Conservation (phyloP, 2,113 vertebrate species). For the Puffinus mauretanicus region DNA sequence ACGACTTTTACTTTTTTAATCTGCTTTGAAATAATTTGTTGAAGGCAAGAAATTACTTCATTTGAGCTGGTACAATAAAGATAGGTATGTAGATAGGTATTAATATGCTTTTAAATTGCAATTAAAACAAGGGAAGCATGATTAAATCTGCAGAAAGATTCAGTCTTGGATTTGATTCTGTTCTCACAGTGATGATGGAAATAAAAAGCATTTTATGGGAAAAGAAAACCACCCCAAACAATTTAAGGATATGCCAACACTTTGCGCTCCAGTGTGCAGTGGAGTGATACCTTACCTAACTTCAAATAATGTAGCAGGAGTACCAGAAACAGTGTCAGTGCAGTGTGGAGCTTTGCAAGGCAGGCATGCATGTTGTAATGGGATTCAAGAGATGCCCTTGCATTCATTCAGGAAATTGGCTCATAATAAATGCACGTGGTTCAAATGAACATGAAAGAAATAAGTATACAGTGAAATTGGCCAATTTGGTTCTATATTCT, state of each 20-base stretch:
- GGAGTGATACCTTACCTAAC: background rate
- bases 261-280: background rate
- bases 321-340: background rate
- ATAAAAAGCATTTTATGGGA: background rate
- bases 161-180: background rate
- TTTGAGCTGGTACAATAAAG: background rate
- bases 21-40: background rate
- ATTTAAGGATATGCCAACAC: background rate
- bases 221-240: background rate
- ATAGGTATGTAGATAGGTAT: background rate
- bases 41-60: background rate
- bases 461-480: background rate
- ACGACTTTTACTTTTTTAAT: background rate
- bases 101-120: conserved; percentile 7
- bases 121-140: background rate
- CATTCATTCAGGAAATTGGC: background rate
- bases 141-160: background rate
- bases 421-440: background rate
- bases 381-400: background rate
- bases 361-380: background rate
- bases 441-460: background rate
- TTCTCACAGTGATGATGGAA: background rate
- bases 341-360: background rate
- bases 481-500: background rate
- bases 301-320: background rate